Evolutionary conservation across 2,797 vertebrate genomes (phyloP).

Genomic region (Lagocephalus sceleratus): DNA sequence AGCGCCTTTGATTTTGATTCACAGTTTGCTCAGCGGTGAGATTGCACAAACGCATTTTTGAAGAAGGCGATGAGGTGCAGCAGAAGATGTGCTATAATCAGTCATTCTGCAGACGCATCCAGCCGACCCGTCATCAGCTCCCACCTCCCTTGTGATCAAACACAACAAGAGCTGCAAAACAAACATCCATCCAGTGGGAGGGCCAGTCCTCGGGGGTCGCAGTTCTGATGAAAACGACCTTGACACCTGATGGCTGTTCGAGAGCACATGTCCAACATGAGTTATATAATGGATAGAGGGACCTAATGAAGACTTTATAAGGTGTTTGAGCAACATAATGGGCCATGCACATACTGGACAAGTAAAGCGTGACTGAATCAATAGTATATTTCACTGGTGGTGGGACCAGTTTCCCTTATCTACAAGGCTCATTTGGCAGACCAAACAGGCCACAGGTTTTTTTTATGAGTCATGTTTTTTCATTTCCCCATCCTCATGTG

Average conservation of each 20-base stretch:
- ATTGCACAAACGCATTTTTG: slow-evolving; percentile 13
- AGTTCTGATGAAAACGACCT: slow-evolving; percentile 49
- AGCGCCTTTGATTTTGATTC: slow-evolving; percentile 34
- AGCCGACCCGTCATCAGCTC: slow-evolving; percentile 44
- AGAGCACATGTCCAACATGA: slow-evolving; percentile 43
- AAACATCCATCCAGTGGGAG: slow-evolving; percentile 53
- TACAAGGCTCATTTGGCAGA: slow-evolving; percentile 34
- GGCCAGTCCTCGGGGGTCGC: slow-evolving; percentile 45
- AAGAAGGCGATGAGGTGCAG: slow-evolving; percentile 2
- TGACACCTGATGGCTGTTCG: slow-evolving; percentile 42
- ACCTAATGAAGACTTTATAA: slow-evolving; percentile 42
- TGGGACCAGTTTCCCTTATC: slow-evolving; percentile 14
- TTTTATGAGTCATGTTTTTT: slow-evolving; percentile 9
- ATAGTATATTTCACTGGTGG: slow-evolving; percentile 31
- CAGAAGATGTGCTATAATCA: slow-evolving; percentile 22
- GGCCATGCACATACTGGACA: slow-evolving; percentile 14
- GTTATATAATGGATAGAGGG: slow-evolving; percentile 33
- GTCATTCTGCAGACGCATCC: slow-evolving; percentile 32
- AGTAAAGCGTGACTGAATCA: slow-evolving; percentile 44
- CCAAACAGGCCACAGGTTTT: slow-evolving; percentile 1
- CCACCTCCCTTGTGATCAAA: slow-evolving; percentile 55
- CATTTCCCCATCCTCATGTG: slow-evolving; percentile 5
- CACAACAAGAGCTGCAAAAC: slow-evolving; percentile 56
- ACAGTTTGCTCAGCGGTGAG: slow-evolving; percentile 20
- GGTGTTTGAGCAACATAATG: slow-evolving; percentile 50